A percentile compares a stretch with the other conserved stretches of the same genome.
Conservation (phyloP, 2,888 invertebrate genomes). For the Eupithecia insigniata region DNA sequence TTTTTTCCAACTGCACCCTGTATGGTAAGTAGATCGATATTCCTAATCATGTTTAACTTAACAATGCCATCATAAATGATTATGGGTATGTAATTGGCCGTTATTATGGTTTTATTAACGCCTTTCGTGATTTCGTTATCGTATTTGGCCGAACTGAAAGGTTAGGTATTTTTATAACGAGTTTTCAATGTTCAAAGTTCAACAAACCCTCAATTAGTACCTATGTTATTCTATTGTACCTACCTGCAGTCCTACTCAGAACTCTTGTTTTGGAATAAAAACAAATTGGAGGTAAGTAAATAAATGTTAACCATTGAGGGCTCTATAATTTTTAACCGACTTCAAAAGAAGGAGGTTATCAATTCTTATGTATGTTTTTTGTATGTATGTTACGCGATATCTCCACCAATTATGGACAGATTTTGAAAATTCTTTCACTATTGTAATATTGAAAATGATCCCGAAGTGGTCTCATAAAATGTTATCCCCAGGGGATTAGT, state of each 20-base stretch:
- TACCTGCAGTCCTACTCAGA: too few relatives aligned
- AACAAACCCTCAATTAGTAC: neutral
- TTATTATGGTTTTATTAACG: conserved; percentile 28
- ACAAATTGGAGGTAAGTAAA: neutral
- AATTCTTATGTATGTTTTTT: too few relatives aligned
- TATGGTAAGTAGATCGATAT: too few relatives aligned
- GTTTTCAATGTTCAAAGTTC: neutral
- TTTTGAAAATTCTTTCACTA: too few relatives aligned
- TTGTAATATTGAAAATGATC: too few relatives aligned
- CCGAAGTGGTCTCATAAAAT: too few relatives aligned
- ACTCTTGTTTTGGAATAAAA: neutral
- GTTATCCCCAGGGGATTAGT: too few relatives aligned
- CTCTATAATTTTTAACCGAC: neutral
- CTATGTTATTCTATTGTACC: too few relatives aligned
- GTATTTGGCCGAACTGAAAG: conserved; percentile 6
- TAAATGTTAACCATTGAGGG: neutral
- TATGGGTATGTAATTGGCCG: conserved; percentile 26
- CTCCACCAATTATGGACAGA: too few relatives aligned
- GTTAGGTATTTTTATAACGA: neutral
- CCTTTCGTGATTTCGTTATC: conserved; percentile 36
- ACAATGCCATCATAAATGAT: conserved; percentile 12
- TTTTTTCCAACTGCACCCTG: neutral
- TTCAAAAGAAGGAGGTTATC: too few relatives aligned
- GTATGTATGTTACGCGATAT: too few relatives aligned
- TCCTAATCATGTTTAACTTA: neutral